Conservation (phyloP, 2,797 vertebrate genomes). For the Galagoides demidoff region DNA sequence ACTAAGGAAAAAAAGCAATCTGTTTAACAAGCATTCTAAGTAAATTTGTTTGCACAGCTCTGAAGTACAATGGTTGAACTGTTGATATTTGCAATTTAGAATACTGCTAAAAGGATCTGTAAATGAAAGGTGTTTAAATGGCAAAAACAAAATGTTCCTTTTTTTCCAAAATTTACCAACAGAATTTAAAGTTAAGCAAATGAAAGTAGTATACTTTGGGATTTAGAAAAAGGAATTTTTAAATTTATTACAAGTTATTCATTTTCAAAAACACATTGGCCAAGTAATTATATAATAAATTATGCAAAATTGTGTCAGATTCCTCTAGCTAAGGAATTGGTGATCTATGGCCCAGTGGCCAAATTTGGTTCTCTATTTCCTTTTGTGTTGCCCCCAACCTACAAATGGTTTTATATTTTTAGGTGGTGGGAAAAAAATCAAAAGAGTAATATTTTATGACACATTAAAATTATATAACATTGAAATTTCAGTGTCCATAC, state of each 20-base stretch:
- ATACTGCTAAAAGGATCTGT: neutral
- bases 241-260: neutral
- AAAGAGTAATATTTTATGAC: neutral
- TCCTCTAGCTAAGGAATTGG: neutral
- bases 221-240: neutral
- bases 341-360: accelerated
- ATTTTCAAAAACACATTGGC: neutral
- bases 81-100: neutral
- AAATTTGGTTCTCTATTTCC: neutral
- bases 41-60: neutral
- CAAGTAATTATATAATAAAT: neutral
- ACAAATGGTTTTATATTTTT: neutral
- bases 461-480: neutral
- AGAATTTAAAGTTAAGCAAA: neutral
- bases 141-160: neutral
- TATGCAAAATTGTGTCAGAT: neutral
- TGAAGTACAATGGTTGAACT: neutral
- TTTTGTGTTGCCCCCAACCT: neutral
- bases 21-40: neutral
- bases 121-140: neutral
- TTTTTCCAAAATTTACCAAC: neutral
- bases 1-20: neutral
- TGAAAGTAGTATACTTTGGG: neutral
- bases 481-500: neutral
- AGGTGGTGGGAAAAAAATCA: neutral